Evolutionary conservation across 2,113 vertebrate genomes (phyloP), one percentile per base, ranked within the genome.

Genomic region (Pogonocichla stellata): DNA sequence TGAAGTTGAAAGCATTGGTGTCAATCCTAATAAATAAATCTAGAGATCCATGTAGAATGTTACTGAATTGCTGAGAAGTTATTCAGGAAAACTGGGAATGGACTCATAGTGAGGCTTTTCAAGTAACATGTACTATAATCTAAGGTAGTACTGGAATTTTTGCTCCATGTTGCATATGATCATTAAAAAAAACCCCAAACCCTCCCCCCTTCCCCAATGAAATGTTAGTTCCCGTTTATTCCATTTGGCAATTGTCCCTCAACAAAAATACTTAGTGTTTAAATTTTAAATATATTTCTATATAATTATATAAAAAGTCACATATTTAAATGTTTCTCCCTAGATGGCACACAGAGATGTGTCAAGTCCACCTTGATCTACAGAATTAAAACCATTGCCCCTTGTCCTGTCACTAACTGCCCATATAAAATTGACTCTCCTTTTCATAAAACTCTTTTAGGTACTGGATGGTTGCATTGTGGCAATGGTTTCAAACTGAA

Each of bases 171-270:
- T 60, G 23, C 14, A 14, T 25, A 19, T 34, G 40, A 26, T 33
- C 5, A 36, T 67, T 70, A 50, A 53, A 74, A 57, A 53, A 83
- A 38, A 18, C 3, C 13, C 17, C 19, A 45, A 38, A 19, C 4
- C 5, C 4, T n/a, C 18, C 13, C 11, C 8, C 5, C 1, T 14
- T 4, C 5, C 7, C 5, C 23, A 6, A n/a, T 18, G 11, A 38
- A 66, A 48, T 47, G 4, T 31, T 69, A 61, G 8, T 42, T 92
- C 5, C 14, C 14, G 57, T 64, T 93, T 72, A 50, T 51, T 89
- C 51, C 4, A 4, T 2, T n/a, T 83, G 36, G 19, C 13, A 48
- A 31, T n/a, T 69, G 62, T 50, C 8, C 16, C 8, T 84, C 29
- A 84, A 17, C 16, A 64, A 75, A 80, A 17, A 69, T 19, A 14